Evolutionary conservation across 2,113 vertebrate genomes (phyloP), one percentile per base, ranked within the genome.

Genomic region (Aix galericulata): DNA sequence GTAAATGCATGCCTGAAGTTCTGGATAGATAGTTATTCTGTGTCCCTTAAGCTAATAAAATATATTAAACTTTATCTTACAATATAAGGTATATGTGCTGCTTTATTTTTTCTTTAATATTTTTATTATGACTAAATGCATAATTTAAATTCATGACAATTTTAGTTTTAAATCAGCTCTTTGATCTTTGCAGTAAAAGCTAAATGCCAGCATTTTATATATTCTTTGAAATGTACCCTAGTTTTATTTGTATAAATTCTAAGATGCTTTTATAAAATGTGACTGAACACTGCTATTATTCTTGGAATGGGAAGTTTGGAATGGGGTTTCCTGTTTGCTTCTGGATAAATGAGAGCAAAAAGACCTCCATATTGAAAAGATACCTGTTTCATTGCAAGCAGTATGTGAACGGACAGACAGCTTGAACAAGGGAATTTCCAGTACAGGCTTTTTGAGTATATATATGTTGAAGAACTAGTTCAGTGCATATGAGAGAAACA

Each of bases 1-100:
- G 97, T 98, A 98, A 98, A 98, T 97, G 98, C 98, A 98, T 98
- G 98, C 97, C 94, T 98, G 97, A 97, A 97, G 97, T 98, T 98
- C 95, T 98, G 97, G 88, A 96, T 98, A 98, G 98, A 97, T 96
- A 97, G 97, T 96, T 97, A 96, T 98, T 98, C 98, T 98, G 97
- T 98, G 98, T 98, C 95, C 93, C 95, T 97, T 97, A 98, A 98
- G 94, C 85, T 97, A 98, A 98, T 97, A 97, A 98, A 98, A 97
- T 97, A 97, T 97, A 98, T 98, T 97, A 97, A 98, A 98, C 97
- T 96, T 96, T 97, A 97, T 97, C 97, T 97, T 98, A 94, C 93
- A 89, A 95, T 91, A 91, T 94, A 80, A 96, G 94, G 62, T 93
- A 91, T 75, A 95, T 80, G 91, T 93, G 93, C 95, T 89, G 94